phyloP scores from a whole-genome alignment of 2,113 vertebrate genomes.

The Megalops atlanticus region DNA sequence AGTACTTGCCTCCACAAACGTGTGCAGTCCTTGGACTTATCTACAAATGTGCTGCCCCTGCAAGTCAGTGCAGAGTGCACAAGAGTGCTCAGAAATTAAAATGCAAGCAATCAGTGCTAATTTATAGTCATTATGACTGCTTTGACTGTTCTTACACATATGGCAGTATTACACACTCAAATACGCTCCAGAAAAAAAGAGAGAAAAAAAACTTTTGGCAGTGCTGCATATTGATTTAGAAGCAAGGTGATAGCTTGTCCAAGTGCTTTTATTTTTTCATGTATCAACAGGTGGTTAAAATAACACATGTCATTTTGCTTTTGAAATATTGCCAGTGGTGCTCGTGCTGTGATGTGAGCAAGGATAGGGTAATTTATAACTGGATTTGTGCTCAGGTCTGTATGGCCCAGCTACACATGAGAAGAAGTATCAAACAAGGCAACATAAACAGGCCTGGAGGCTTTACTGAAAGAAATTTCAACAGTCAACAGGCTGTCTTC shows the following conservation, averaged over 20 bases:
- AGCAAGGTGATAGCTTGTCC: constrained; percentile 42
- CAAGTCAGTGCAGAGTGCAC: constrained; percentile 37
- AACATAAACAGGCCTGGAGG: not conserved
- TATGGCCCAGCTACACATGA: constrained; percentile 30
- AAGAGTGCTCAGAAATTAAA: constrained; percentile 40
- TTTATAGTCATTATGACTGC: constrained; percentile 48
- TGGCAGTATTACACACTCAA: constrained; percentile 42
- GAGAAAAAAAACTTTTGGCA: constrained; percentile 48
- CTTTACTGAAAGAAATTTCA: not conserved
- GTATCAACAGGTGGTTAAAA: constrained; percentile 61
- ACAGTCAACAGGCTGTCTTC: not conserved
- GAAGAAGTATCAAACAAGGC: constrained; percentile 19
- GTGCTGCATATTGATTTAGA: constrained; percentile 51
- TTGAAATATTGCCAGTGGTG: constrained; percentile 47
- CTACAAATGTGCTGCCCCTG: not conserved
- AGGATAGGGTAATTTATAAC: constrained; percentile 34
- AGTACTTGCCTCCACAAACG: constrained; percentile 63
- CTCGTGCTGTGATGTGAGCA: constrained; percentile 32
- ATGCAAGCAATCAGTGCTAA: constrained; percentile 38
- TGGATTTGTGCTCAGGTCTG: not conserved
- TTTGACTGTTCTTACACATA: constrained; percentile 39
- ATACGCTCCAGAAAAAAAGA: constrained; percentile 25
- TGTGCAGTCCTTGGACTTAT: not conserved
- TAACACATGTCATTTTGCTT: constrained; percentile 43
- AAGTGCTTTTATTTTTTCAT: constrained; percentile 45